These are phyloP conservation scores for Polymixis lichenea DNA, from an alignment of 2,888 invertebrate species.

Conservation along the genomic window DNA sequence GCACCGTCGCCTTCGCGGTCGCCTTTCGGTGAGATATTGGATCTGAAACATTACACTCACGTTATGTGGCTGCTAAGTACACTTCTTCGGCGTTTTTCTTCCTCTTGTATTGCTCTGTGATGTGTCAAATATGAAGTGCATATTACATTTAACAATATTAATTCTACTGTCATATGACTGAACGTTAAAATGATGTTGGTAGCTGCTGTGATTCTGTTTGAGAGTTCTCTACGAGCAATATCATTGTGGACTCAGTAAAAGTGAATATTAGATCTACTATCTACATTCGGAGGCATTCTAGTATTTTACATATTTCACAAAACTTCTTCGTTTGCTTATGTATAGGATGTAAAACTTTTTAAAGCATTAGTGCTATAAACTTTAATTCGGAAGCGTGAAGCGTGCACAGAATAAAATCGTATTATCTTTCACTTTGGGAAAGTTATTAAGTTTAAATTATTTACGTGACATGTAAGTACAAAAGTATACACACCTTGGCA, in stretches of 20 bases:
- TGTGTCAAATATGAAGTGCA: constrained; percentile 65
- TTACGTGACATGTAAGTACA: constrained; percentile 84
- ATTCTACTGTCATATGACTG: constrained; percentile 62
- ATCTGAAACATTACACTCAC: constrained; percentile 83
- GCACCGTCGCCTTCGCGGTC: constrained; percentile 90
- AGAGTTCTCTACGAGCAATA: constrained; percentile 58
- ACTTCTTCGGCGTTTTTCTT: constrained; percentile 6
- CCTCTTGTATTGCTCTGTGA: constrained; percentile 58
- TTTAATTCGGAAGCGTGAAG: constrained; percentile 88
- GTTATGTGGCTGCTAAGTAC: constrained; percentile 46
- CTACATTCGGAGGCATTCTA: constrained; percentile 66
- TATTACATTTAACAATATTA: constrained; percentile 61
- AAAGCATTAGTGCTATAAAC: constrained; percentile 88
- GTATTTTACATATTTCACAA: constrained; percentile 72
- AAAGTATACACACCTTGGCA: constrained; percentile 88
- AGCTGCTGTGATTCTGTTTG: constrained; percentile 54
- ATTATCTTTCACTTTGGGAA: constrained; percentile 82
- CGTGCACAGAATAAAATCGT: constrained; percentile 88
- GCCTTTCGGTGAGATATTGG: constrained; percentile 89
- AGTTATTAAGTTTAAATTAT: constrained; percentile 89
- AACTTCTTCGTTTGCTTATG: constrained; percentile 71
- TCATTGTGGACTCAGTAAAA: constrained; percentile 52
- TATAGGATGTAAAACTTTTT: constrained; percentile 78
- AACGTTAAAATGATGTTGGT: constrained; percentile 65
- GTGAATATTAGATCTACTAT: constrained; percentile 65